These are phyloP conservation scores for Labroides dimidiatus DNA, from an alignment of 2,797 vertebrate species.

Conservation along the genomic window DNA sequence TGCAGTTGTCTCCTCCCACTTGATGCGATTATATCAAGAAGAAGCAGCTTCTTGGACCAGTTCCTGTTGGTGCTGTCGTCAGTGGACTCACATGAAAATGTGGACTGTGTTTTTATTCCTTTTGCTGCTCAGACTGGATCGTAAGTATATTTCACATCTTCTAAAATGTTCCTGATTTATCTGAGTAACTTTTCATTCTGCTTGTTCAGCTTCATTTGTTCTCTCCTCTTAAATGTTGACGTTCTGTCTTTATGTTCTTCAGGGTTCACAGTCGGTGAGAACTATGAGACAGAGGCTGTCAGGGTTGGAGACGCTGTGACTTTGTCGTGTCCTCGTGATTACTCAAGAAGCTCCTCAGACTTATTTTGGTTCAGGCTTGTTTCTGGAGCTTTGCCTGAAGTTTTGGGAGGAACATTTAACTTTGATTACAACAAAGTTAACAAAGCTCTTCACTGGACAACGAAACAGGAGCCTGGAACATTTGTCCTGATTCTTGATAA, in stretches of 20 bases:
- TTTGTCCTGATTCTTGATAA: slow-evolving; percentile 18
- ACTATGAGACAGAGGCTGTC: slow-evolving; percentile 3
- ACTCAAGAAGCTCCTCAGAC: fast-evolving
- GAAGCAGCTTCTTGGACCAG: not conserved
- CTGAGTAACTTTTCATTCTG: not conserved
- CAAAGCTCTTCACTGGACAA: not conserved
- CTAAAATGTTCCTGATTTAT: not conserved
- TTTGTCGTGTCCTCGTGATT: slow-evolving; percentile 3
- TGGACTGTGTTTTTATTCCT: not conserved
- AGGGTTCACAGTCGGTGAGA: slow-evolving; percentile 14
- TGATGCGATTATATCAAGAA: slow-evolving; percentile 1
- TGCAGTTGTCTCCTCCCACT: slow-evolving; percentile 30
- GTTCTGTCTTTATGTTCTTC: not conserved
- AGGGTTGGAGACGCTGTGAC: slow-evolving; percentile 20
- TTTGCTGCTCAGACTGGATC: not conserved
- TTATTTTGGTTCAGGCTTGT: slow-evolving; percentile 48
- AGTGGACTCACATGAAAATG: slow-evolving; percentile 4
- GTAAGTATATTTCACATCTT: not conserved
- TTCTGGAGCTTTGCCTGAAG: slow-evolving; percentile 34
- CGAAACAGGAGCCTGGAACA: not conserved
- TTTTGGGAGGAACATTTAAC: slow-evolving; percentile 12
- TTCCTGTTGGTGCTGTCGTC: not conserved
- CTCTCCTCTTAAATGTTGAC: not conserved
- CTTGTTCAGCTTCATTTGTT: not conserved
- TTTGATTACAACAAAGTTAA: not conserved